Evolutionary conservation across 2,888 invertebrate genomes (phyloP), one percentile per base, ranked within the genome.

Genomic region (Sinotaia quadrata): DNA sequence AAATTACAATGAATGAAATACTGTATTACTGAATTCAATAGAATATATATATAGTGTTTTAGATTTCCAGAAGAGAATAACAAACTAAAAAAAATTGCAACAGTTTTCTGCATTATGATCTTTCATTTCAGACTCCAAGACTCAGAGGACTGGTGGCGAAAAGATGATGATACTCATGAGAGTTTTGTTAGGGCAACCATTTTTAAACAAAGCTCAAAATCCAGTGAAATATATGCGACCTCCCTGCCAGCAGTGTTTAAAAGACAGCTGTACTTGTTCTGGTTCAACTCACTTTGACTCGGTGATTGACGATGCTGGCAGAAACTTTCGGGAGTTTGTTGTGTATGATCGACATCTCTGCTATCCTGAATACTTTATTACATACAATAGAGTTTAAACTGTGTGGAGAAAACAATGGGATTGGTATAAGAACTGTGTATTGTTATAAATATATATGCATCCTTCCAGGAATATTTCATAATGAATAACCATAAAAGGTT

Each of bases 311-410:
- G 47, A 36, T 27, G 58, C 56, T 34, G 47, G 49, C 18, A 33
- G 58, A 24, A 67, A 57, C 29, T 67, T 67, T 49, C 27, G 66
- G n/a, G 66, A 67, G 66, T 67, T 67, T 67, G 66, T 58, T 27
- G 27, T 67, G 24, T 58, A 67, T 34, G 66, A 67, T 5, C 33
- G 34, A 4, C 24, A 21, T 37, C 21, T 47, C 49, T 49, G 56
- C 34, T 67, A 67, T 27, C 66, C 66, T 4, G 66, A 67, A 44
- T 67, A 58, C 58, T 56, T 67, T 49, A 58, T 67, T 54, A 67
- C 66, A 1, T 67, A 67, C 33, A 41, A 57, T 33, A 33, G 65
- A 21, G 12, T 61, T 24, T 61, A 34, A 61, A n/a, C n/a, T n/a
- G n/a, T n/a, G n/a, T n/a, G n/a, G n/a, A n/a, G n/a, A n/a, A n/a